A percentile compares a stretch with the other conserved stretches of the same genome.
These are phyloP conservation scores for Herpailurus yagouaroundi DNA, from an alignment of 2,113 vertebrate genomes.

Conservation along the genomic window DNA sequence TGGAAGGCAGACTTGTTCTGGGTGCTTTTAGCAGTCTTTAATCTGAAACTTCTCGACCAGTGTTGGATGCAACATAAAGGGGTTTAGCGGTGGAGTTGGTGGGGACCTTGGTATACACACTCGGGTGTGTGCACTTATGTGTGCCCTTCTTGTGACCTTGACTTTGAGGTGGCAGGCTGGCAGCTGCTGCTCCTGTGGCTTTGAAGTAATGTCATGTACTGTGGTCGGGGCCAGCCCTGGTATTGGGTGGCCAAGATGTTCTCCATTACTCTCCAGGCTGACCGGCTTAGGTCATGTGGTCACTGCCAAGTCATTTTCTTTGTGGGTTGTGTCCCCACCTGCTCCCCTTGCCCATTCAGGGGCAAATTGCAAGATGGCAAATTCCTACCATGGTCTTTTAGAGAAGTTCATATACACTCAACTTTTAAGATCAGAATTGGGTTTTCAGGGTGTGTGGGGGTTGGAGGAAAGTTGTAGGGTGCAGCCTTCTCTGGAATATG, in stretches of 20 bases:
- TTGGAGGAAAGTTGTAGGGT: background rate
- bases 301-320: background rate
- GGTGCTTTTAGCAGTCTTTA: background rate
- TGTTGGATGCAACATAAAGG: background rate
- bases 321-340: background rate
- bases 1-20: background rate
- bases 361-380: background rate
- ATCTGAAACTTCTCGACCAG: background rate
- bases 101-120: background rate
- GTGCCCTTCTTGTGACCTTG: background rate
- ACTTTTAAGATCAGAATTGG: background rate
- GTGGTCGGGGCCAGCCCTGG: background rate
- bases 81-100: background rate
- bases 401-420: background rate
- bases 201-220: background rate
- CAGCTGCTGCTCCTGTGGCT: background rate
- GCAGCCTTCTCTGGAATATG: background rate
- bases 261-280: background rate
- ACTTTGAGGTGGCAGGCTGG: background rate
- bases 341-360: background rate
- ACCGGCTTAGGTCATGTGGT: background rate
- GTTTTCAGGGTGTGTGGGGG: background rate
- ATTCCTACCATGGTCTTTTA: background rate
- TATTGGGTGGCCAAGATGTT: background rate
- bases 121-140: background rate